Base-by-base conservation (phyloP, 2,113 vertebrate genomes). In the Oncorhynchus nerka region DNA sequence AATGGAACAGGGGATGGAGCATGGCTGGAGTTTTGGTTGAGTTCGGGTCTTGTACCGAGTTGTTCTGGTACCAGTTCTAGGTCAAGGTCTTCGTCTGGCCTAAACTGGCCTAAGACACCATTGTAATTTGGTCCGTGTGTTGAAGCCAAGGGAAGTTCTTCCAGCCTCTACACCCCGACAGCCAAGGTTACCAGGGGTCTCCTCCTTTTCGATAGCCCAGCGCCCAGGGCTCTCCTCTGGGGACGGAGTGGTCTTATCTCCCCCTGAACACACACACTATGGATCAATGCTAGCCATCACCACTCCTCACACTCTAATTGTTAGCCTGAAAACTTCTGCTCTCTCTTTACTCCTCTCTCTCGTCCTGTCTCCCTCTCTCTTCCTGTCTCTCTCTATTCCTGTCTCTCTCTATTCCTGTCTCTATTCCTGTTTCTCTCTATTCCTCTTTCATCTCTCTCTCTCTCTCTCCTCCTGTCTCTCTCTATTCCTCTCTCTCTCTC, bases 281-380 rank as follows among this genome's bases (percentile, higher is more conserved):
- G 90, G 92, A 94, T 94, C 93, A 93, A 93, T 94, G 91, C 82
- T 89, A 85, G 88, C 86, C 91, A 93, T 91, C 87, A 88, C 88
- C 74, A 71, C 83, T 74, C 76, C 90, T 91, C 87, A 89, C 81
- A 83, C 55, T 45, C 8, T 84, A 85, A 89, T 86, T 86, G 84
- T 75, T 77, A 80, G 81, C 83, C 76, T 87, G n/a, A 55, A 57
- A 71, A 57, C 70, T 71, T 26, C 15, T 45, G 2, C 19, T 13
- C 19, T 32, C 70, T 71, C 13, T 71, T 48, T 71, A 32, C 4
- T 79, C 75, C 39, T 45, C 8, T 45, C 39, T 3, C 39, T 39
- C 8, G 2, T 39, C 39, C 39, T 39, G 39, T 39, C 1, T 39
- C 34, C 8, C 34, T 39, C 8, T 39, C 39, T 9, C 2, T 8